A percentile compares a stretch with the other conserved stretches of the same genome.
These are phyloP conservation scores for Mus pahari DNA, from an alignment of 2,113 vertebrate genomes.

Conservation along the genomic window DNA sequence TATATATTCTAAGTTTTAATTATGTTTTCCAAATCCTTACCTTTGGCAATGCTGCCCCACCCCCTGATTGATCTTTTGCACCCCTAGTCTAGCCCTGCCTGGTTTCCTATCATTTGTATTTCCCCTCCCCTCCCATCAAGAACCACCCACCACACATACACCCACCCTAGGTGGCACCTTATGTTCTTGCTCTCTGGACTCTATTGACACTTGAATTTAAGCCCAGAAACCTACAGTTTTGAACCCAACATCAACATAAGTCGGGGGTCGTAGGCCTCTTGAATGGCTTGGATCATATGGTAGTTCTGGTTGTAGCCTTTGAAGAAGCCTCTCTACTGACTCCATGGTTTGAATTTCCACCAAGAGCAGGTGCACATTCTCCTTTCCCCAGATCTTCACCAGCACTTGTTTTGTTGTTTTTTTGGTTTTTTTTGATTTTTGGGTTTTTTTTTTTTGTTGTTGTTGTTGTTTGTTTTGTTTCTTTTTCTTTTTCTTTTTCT, in stretches of 20 bases:
- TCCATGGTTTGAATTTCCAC: neutral
- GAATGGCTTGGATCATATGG: neutral
- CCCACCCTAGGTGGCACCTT: neutral
- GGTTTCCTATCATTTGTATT: neutral
- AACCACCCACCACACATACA: neutral
- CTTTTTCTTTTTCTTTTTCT: neutral
- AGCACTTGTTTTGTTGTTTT: neutral
- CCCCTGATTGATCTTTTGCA: neutral
- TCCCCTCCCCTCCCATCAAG: neutral
- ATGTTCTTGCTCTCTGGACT: neutral
- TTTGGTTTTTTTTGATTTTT: too few relatives aligned
- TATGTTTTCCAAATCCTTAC: neutral
- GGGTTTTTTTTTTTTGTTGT: too few relatives aligned
- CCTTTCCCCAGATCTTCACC: neutral
- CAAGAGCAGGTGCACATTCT: too few relatives aligned
- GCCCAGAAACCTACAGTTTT: neutral
- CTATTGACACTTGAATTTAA: neutral
- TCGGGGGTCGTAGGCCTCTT: neutral
- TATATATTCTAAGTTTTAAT: neutral
- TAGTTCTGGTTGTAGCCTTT: neutral
- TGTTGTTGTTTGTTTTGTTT: too few relatives aligned
- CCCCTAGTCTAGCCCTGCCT: neutral
- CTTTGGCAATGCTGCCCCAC: neutral
- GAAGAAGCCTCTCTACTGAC: neutral
- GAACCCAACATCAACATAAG: neutral